phyloP scores from a whole-genome alignment of 2,797 vertebrate species.

The Xyrichtys novacula region DNA sequence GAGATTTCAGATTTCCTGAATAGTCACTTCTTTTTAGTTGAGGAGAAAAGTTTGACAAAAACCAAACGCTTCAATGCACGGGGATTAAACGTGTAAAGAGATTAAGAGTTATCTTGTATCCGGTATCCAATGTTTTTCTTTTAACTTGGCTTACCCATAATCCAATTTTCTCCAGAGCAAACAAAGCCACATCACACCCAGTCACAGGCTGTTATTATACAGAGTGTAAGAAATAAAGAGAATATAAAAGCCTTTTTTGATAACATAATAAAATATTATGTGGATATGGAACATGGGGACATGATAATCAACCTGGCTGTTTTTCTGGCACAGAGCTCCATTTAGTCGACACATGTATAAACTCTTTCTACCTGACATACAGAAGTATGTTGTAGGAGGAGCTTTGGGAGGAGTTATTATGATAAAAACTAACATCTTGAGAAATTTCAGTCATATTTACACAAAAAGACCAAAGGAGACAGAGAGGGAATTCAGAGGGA shows the following conservation, averaged over 20 bases:
- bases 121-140: neutral
- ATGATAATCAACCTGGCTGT: neutral
- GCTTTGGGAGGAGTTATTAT: conserved; percentile 68
- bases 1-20: conserved; percentile 26
- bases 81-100: neutral
- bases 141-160: conserved; percentile 24
- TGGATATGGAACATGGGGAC: neutral
- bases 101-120: neutral
- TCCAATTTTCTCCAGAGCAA: conserved; percentile 44
- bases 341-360: conserved; percentile 7
- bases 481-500: neutral
- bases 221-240: neutral
- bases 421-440: conserved; percentile 51
- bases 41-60: conserved; percentile 10
- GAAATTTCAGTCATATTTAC: conserved; percentile 23
- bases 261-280: neutral
- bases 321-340: conserved; percentile 2
- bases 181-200: conserved; percentile 17
- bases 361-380: conserved; percentile 48
- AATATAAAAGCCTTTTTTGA: neutral
- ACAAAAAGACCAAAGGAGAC: conserved; percentile 16
- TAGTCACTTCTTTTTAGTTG: neutral
- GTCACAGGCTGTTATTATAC: neutral
- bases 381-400: conserved; percentile 46
- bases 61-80: neutral